A percentile compares a stretch with the other conserved stretches of the same genome.
Evolutionary conservation across 2,797 vertebrate species (phyloP).

Genomic region (Fistularia tabacaria): DNA sequence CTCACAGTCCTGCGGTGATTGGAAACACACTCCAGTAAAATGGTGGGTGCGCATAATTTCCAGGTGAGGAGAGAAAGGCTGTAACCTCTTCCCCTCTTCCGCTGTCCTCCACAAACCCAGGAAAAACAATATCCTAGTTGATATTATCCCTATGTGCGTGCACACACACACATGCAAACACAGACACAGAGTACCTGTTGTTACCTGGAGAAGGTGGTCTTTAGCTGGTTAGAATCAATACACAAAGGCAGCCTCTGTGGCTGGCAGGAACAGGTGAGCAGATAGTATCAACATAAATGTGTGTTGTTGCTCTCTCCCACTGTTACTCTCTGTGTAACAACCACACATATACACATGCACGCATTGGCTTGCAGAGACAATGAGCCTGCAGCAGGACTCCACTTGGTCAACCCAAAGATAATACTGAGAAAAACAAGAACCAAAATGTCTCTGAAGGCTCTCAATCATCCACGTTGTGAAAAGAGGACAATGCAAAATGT

Average conservation of each 20-base stretch:
- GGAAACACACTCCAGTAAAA: slow-evolving; percentile 84
- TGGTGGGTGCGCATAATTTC: slow-evolving; percentile 84
- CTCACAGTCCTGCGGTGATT: slow-evolving; percentile 84
- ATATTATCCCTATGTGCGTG: slow-evolving; percentile 66
- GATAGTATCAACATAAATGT: slow-evolving; percentile 80
- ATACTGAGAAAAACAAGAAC: slow-evolving; percentile 53
- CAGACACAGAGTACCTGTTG: slow-evolving; percentile 64
- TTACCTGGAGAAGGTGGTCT: slow-evolving; percentile 84
- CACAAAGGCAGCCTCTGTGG: slow-evolving; percentile 95
- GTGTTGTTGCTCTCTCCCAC: slow-evolving; percentile 19
- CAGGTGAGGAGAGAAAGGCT: slow-evolving; percentile 94
- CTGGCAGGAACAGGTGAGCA: slow-evolving; percentile 84
- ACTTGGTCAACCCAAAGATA: slow-evolving; percentile 61
- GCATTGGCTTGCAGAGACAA: slow-evolving; percentile 83
- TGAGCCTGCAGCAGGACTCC: slow-evolving; percentile 86
- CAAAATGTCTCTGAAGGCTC: slow-evolving; percentile 16
- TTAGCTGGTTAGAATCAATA: slow-evolving; percentile 86
- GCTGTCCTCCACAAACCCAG: slow-evolving; percentile 55
- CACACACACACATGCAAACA: slow-evolving; percentile 17
- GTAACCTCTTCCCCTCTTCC: slow-evolving; percentile 76
- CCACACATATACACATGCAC: slow-evolving; percentile 26
- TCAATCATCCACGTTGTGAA: neutral
- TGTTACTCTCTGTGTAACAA: neutral
- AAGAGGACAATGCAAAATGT: too few species aligned
- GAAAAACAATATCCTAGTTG: slow-evolving; percentile 71